Conservation (phyloP, 2,113 vertebrate genomes). For the Paedocypris sp. region DNA sequence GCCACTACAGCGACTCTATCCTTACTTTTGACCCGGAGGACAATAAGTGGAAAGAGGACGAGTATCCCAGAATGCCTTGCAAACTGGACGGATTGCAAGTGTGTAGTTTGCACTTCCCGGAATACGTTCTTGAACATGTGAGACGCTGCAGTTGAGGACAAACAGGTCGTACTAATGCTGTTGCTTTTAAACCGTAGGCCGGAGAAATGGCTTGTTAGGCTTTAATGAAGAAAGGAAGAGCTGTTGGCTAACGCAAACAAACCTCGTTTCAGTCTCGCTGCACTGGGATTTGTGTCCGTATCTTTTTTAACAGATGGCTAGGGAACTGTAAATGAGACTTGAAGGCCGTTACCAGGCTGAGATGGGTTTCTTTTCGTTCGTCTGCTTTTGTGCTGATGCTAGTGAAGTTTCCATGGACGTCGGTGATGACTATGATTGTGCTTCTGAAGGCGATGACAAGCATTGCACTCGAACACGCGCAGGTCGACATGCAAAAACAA, state of each 20-base stretch:
- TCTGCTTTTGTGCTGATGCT: slow-evolving; percentile 23
- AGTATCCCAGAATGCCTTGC: slow-evolving; percentile 98
- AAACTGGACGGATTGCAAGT: slow-evolving; percentile 98
- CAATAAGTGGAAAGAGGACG: slow-evolving; percentile 99
- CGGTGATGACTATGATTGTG: not conserved
- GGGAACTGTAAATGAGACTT: not conserved
- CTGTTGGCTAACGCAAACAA: not conserved
- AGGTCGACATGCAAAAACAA: too few relatives aligned
- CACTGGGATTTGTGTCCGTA: slow-evolving; percentile 1
- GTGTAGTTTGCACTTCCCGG: slow-evolving; percentile 94
- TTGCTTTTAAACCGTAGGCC: slow-evolving; percentile 50
- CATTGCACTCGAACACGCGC: slow-evolving; percentile 32
- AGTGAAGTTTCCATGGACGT: not conserved
- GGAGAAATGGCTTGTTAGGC: slow-evolving; percentile 36
- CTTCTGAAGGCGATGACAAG: slow-evolving; percentile 16
- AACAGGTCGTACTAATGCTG: slow-evolving; percentile 33
- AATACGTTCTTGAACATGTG: slow-evolving; percentile 92
- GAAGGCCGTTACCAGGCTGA: too few relatives aligned
- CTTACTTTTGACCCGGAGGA: slow-evolving; percentile 96
- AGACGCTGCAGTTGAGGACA: slow-evolving; percentile 81
- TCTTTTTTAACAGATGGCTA: not conserved
- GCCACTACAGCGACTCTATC: slow-evolving; percentile 98
- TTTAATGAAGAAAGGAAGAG: slow-evolving; percentile 20
- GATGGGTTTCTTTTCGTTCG: not conserved
- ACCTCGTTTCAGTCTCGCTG: slow-evolving; percentile 30